Evolutionary conservation across 2,113 vertebrate species (phyloP), one percentile per base, ranked within the genome.

Genomic region (Malurus melanocephalus): DNA sequence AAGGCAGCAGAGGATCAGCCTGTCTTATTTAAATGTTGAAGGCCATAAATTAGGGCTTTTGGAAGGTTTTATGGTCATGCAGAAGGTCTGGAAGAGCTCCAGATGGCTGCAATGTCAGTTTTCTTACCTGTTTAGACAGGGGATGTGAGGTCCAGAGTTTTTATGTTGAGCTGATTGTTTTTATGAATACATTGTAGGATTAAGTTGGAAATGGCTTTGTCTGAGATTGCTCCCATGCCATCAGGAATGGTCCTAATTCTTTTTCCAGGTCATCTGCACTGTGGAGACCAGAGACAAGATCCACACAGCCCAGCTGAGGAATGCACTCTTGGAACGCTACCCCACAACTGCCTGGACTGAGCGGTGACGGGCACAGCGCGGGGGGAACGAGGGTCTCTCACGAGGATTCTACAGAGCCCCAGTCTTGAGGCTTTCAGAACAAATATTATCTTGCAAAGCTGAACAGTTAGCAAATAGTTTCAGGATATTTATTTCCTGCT

Each of bases 281-380:
- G 96, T 98, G 96, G 98, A 99, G 92, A 98, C 98, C 83, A 97
- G 98, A 94, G 98, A 99, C 94, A 98, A 97, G 94, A 94, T 96
- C 66, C 98, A 99, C 85, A 97, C 97, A 27, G 79, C 87, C 80
- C 98, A 98, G 82, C 95, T 99, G 69, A 96, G 96, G 67, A 98
- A 96, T 16, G 95, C 93, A 0, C 95, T 99, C 76, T 81, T 96
- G 69, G 98, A 98, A 61, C 98, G 97, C 42, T 99, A 98, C 86
- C 97, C 98, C 6, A 97, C 96, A 46, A 93, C 98, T 1, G 84
- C 71, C 89, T 99, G 98, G 98, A 96, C 95, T 1, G 98, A 98
- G 73, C 97, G 97, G 94, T 98, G 98, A 98, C 64, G n/a, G 73
- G 75, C 82, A 16, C 42, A 5, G 85, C 24, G 20, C 20, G 13